phyloP scores from a whole-genome alignment of 2,113 vertebrate species.

The Amazona vittata region DNA sequence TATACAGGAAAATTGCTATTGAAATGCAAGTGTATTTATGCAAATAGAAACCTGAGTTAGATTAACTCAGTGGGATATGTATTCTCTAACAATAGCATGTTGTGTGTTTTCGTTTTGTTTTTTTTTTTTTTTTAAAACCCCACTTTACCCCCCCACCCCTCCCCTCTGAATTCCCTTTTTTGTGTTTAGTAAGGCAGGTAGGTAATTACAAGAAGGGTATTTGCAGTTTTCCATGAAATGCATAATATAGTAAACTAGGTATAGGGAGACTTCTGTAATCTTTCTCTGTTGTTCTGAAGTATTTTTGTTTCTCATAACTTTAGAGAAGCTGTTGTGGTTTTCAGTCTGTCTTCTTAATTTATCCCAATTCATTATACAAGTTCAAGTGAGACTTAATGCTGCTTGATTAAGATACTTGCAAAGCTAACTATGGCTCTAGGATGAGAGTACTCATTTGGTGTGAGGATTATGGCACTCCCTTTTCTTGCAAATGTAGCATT shows the following conservation, averaged over 20 bases:
- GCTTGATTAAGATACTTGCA: neutral
- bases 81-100: constrained; percentile 33
- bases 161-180: neutral
- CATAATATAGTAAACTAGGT: neutral
- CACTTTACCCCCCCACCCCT: neutral
- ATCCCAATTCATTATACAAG: neutral
- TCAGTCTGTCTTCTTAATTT: neutral
- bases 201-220: neutral
- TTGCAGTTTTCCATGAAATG: neutral
- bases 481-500: neutral
- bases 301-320: neutral
- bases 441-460: neutral
- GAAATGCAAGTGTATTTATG: constrained; percentile 60
- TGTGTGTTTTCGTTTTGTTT: neutral
- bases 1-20: constrained; percentile 38
- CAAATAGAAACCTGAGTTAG: constrained; percentile 41
- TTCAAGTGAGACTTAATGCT: neutral
- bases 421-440: neutral
- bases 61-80: constrained; percentile 48
- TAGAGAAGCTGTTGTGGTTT: neutral
- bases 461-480: neutral
- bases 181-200: neutral
- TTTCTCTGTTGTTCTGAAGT: neutral
- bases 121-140: neutral
- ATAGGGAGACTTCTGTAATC: neutral